A percentile compares a stretch with the other conserved stretches of the same genome.
Conservation (phyloP, 2,113 vertebrate species). For the Mugil cephalus region DNA sequence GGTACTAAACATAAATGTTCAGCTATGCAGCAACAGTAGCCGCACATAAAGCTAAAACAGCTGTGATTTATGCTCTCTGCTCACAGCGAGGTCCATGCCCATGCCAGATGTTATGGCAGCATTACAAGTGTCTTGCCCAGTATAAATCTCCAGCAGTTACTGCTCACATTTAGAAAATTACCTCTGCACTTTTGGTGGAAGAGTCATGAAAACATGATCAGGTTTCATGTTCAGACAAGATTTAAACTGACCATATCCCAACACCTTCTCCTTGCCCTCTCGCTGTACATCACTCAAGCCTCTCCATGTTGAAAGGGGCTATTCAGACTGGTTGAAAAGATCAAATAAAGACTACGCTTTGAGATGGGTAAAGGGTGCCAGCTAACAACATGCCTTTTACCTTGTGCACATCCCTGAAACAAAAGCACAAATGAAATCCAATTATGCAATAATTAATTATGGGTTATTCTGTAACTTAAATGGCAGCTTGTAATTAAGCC, state of each 20-base stretch:
- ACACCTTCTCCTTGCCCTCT: slow-evolving; percentile 23
- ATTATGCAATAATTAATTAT: slow-evolving; percentile 51
- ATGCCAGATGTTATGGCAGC: slow-evolving; percentile 78
- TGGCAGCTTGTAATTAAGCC: slow-evolving; percentile 44
- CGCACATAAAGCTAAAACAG: slow-evolving; percentile 70
- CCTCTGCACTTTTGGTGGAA: slow-evolving; percentile 58
- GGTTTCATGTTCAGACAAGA: slow-evolving; percentile 68
- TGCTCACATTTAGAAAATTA: slow-evolving; percentile 76
- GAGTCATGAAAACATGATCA: slow-evolving; percentile 64
- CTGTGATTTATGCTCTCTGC: slow-evolving; percentile 66
- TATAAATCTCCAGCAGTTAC: slow-evolving; percentile 75
- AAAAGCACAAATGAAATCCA: slow-evolving; percentile 20
- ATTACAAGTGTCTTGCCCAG: slow-evolving; percentile 77
- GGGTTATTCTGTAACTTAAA: slow-evolving; percentile 42
- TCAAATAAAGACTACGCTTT: slow-evolving; percentile 4
- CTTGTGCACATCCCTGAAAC: slow-evolving; percentile 27
- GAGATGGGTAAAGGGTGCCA: not conserved
- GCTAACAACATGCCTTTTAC: slow-evolving; percentile 27
- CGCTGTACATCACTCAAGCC: slow-evolving; percentile 46
- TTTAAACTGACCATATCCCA: slow-evolving; percentile 32
- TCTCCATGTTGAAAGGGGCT: slow-evolving; percentile 5
- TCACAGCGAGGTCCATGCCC: slow-evolving; percentile 55
- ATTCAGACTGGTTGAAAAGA: slow-evolving; percentile 46
- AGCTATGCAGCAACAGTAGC: slow-evolving; percentile 63
- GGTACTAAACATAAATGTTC: slow-evolving; percentile 58